Conservation (phyloP, 2,888 invertebrate genomes). For the Lathronympha strigana region DNA sequence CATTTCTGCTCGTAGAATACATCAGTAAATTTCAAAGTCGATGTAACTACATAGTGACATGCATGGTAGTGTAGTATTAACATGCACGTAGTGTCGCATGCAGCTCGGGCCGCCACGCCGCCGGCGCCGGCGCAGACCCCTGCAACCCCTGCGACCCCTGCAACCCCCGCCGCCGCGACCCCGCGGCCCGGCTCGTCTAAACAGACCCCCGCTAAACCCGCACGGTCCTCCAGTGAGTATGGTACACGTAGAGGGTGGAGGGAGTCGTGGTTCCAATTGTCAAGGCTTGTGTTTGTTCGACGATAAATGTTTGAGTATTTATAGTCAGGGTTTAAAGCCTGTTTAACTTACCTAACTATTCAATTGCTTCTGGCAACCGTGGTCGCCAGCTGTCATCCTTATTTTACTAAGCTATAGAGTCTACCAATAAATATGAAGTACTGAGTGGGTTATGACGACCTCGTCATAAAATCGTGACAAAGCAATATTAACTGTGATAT, state of each 20-base stretch:
- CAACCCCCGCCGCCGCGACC: conserved; percentile 49
- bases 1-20: too few species aligned
- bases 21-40: not conserved
- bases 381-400: too few species aligned
- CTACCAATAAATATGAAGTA: too few species aligned
- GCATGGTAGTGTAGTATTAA: conserved; percentile 55
- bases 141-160: conserved; percentile 45
- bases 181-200: conserved; percentile 64
- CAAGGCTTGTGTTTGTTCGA: not conserved
- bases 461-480: too few species aligned
- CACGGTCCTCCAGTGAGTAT: conserved; percentile 80
- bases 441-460: too few species aligned
- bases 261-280: conserved; percentile 24
- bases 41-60: not conserved
- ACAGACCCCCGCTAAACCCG: conserved; percentile 77
- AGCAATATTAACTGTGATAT: too few species aligned
- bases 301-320: too few species aligned
- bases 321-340: not conserved
- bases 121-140: conserved; percentile 42
- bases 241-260: conserved; percentile 43
- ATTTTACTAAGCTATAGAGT: too few species aligned
- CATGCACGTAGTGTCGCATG: conserved; percentile 82
- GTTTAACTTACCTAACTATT: too few species aligned
- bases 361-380: too few species aligned
- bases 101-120: conserved; percentile 60